Percentiles rank a stretch among this genome's conserved stretches.
Evolutionary conservation across 2,113 vertebrate species (phyloP).

Genomic region (Gallinago jamesoni): DNA sequence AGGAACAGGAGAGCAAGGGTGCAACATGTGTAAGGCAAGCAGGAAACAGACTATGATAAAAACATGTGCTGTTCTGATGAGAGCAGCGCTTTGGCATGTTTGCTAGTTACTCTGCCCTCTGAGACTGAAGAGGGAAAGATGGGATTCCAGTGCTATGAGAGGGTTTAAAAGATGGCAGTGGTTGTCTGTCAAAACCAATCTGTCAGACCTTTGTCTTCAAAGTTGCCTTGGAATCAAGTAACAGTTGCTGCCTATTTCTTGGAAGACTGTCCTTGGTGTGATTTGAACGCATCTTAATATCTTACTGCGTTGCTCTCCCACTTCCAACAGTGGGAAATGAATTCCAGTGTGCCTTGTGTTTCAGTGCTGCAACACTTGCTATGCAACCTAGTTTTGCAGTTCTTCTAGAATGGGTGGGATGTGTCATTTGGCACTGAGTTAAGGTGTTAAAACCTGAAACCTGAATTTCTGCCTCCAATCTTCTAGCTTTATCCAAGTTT

Average conservation of each 20-base stretch:
- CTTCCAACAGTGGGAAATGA: background rate
- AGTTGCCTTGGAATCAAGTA: background rate
- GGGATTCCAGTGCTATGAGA: background rate
- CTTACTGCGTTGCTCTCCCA: background rate
- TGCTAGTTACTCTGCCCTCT: background rate
- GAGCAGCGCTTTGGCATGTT: background rate
- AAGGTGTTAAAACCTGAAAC: background rate
- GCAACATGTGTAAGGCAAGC: background rate
- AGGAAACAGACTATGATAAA: background rate
- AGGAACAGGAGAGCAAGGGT: background rate
- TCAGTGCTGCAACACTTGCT: background rate
- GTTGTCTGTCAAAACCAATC: background rate
- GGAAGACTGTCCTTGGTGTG: background rate
- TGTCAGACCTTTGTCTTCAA: background rate
- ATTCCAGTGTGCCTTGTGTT: background rate
- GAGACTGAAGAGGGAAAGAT: background rate
- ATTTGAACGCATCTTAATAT: background rate
- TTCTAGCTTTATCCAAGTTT: background rate
- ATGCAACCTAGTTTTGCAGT: background rate
- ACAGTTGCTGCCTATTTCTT: background rate
- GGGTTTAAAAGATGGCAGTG: background rate
- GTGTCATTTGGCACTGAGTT: background rate
- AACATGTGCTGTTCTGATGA: fast-evolving
- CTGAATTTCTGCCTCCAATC: background rate
- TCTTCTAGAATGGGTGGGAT: background rate